Evolutionary conservation across 2,113 vertebrate species (phyloP).

Genomic region (Trichomycterus rosablanca): DNA sequence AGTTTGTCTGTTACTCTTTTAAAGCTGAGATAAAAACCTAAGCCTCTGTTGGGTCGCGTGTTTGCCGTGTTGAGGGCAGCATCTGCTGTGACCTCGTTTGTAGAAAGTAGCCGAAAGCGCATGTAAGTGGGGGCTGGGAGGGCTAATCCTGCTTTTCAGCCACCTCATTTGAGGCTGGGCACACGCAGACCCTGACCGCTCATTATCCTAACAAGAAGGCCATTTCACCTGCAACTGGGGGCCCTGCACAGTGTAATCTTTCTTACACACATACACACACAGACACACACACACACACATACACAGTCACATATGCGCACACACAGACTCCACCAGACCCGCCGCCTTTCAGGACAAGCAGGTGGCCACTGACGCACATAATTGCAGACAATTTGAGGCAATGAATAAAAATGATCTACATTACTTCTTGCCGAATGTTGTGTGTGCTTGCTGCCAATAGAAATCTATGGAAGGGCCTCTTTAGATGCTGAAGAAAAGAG

Average conservation of each 20-base stretch:
- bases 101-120: conserved; percentile 30
- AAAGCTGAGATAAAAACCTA: conserved; percentile 45
- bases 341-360: conserved; percentile 99
- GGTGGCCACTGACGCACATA: conserved; percentile 99
- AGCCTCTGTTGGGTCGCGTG: conserved; percentile 42
- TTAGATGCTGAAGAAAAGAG: conserved; percentile 98
- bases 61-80: conserved; percentile 34
- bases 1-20: conserved; percentile 46
- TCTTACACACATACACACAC: conserved; percentile 83
- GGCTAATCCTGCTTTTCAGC: conserved; percentile 64
- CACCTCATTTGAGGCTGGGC: conserved; percentile 59
- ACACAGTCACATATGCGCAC: conserved; percentile 86
- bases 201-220: conserved; percentile 98
- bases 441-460: conserved; percentile 92
- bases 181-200: conserved; percentile 82
- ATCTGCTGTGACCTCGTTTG: conserved; percentile 43
- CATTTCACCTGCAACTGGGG: conserved; percentile 97
- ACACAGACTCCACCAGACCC: conserved; percentile 77
- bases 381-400: conserved; percentile 99
- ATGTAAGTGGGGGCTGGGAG: conserved; percentile 24
- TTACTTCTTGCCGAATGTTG: conserved; percentile 99
- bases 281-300: conserved; percentile 82
- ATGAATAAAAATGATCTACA: conserved; percentile 99
- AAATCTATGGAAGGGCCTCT: conserved; percentile 98
- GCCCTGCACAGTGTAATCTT: conserved; percentile 75